Percentiles rank a stretch among this genome's conserved stretches.
phyloP scores from a whole-genome alignment of 2,888 invertebrate species.

The Drosophila paranaensis region DNA sequence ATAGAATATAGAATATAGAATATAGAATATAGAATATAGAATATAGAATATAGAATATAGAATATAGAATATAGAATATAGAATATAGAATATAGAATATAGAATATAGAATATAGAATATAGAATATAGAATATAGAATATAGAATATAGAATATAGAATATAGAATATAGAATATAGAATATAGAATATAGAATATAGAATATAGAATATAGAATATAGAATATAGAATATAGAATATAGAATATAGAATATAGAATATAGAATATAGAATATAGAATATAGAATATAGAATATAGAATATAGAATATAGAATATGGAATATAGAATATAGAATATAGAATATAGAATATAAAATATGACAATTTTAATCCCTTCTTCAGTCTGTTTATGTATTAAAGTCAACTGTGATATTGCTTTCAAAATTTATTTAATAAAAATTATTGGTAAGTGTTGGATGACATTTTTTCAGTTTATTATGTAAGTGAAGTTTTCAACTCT shows the following conservation, averaged over 20 bases:
- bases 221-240: not conserved
- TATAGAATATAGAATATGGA: conserved; percentile 1
- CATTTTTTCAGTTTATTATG: conserved; percentile 13
- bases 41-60: conserved; percentile 3
- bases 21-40: conserved; percentile 4
- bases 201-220: not conserved
- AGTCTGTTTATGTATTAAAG: not conserved
- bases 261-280: not conserved
- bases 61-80: conserved; percentile 5
- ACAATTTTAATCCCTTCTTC: too few species aligned
- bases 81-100: not conserved
- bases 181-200: not conserved
- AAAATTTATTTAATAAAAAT: conserved; percentile 1
- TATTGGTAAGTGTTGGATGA: not conserved
- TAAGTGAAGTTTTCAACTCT: not conserved
- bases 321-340: not conserved
- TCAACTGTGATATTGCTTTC: not conserved
- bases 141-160: not conserved
- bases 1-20: conserved; percentile 1
- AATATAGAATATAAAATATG: too few species aligned
- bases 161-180: not conserved
- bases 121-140: not conserved
- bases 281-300: conserved; percentile 2
- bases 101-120: conserved; percentile 2
- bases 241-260: not conserved